Evolutionary conservation across 2,797 vertebrate species (phyloP).

Genomic region (Chaunax sp.): DNA sequence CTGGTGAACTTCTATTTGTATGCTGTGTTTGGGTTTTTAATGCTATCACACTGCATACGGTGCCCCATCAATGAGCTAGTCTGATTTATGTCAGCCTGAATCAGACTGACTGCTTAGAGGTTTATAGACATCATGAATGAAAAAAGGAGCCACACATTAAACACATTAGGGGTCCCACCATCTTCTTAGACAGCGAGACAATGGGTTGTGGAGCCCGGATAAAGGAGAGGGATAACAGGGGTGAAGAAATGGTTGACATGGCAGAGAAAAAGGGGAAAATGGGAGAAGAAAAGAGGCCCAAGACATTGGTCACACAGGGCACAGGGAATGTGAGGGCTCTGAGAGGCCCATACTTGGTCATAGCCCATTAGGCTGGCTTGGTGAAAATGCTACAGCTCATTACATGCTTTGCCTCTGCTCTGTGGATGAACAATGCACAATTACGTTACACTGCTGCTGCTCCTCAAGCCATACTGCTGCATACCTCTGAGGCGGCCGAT

Average conservation of each 20-base stretch:
- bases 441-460: conserved; percentile 82
- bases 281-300: conserved; percentile 58
- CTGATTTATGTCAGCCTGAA: conserved; percentile 72
- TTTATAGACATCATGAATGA: conserved; percentile 75
- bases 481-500: conserved; percentile 73
- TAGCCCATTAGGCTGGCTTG: conserved; percentile 84
- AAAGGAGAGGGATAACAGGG: conserved; percentile 66
- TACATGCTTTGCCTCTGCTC: conserved; percentile 86
- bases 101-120: conserved; percentile 66
- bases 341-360: conserved; percentile 78
- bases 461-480: conserved; percentile 70
- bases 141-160: conserved; percentile 75
- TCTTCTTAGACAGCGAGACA: conserved; percentile 72
- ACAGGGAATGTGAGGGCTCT: conserved; percentile 60
- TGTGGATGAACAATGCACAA: conserved; percentile 86
- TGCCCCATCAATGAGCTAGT: conserved; percentile 66
- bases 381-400: conserved; percentile 84
- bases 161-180: conserved; percentile 76
- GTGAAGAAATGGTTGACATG: conserved; percentile 60
- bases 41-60: conserved; percentile 61
- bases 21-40: conserved; percentile 70
- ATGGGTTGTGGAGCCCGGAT: conserved; percentile 58
- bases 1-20: conserved; percentile 71
- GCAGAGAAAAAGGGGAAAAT: conserved; percentile 46
- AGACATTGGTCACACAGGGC: conserved; percentile 71